Evolutionary conservation across 2,113 vertebrate genomes (phyloP), one percentile per base, ranked within the genome.

Genomic region (Macaca mulatta): DNA sequence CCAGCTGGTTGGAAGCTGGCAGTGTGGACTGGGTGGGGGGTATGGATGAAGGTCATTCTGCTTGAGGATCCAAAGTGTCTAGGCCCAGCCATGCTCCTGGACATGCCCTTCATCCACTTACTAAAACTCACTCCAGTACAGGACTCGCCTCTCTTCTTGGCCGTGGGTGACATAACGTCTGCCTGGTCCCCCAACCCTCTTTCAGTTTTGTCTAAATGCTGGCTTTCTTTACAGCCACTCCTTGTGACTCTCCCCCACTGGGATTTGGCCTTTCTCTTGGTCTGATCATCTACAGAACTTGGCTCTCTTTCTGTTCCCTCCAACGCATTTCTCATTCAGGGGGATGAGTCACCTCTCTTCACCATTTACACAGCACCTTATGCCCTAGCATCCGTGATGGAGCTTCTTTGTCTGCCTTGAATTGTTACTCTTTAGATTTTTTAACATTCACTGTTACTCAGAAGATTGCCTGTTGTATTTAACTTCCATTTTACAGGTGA

Each of bases 151-250:
- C 92, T 92, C 61, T 86, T 85, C 82, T 86, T 80, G 40, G 89
- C 17, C 18, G n/a, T 17, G 50, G 64, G 88, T 98, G 98, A 98
- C 95, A 75, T 97, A 90, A 96, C 0, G 94, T 98, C 97, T 98
- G 93, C 90, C 93, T 67, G 45, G 77, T 86, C 93, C 96, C 97
- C 97, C 96, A 90, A 93, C 89, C 91, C 83, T 77, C 90, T 72
- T 90, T 95, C 72, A n/a, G 75, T 78, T 64, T 79, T 69, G 70
- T 97, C 89, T 97, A 94, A 93, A 93, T 64, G 87, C 70, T 81
- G 67, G 89, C 96, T 88, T 94, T 79, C 77, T 96, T 95, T 55
- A 96, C 43, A 40, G 87, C 88, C 74, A 59, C 77, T 93, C 92
- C 79, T 93, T 74, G 78, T 97, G 93, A 97, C 86, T 97, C 93